A percentile compares a stretch with the other conserved stretches of the same genome.
phyloP scores from a whole-genome alignment of 53 echinoderm and acorn worm genomes.

The Apostichopus leukothele region DNA sequence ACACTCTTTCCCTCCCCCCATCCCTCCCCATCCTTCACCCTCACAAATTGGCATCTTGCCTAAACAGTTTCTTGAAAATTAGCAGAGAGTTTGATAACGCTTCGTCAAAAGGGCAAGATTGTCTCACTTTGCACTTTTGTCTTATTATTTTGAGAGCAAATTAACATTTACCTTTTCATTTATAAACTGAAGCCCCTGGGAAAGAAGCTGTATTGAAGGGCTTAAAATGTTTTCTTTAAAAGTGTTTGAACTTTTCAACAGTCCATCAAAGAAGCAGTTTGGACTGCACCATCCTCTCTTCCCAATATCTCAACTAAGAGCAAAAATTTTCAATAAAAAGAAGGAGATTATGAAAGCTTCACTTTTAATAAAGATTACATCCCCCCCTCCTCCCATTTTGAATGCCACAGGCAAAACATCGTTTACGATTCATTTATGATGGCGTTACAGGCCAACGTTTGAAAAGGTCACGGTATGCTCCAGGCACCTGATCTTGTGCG shows the following conservation, averaged over 20 bases:
- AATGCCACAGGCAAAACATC: background rate
- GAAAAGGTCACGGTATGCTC: background rate
- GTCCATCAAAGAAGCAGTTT: background rate
- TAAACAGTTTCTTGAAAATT: too few relatives aligned
- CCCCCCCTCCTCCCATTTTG: background rate
- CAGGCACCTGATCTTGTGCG: background rate
- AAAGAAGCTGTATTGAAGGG: background rate
- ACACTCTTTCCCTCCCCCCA: too few relatives aligned
- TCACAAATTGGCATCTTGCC: too few relatives aligned
- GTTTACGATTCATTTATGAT: background rate
- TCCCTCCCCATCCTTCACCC: too few relatives aligned
- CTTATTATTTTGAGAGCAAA: background rate
- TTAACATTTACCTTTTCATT: background rate
- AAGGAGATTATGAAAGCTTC: background rate
- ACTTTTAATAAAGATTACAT: background rate
- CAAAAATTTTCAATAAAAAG: background rate
- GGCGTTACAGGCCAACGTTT: background rate
- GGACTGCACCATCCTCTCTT: background rate
- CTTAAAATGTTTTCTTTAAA: background rate
- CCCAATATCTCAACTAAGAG: background rate
- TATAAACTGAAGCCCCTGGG: background rate
- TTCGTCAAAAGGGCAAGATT: too few relatives aligned
- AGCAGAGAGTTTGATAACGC: too few relatives aligned
- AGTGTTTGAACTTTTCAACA: background rate
- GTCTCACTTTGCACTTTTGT: background rate